Conservation (phyloP, 1,140 invertebrate genomes). For the Bombus terrestris region DNA sequence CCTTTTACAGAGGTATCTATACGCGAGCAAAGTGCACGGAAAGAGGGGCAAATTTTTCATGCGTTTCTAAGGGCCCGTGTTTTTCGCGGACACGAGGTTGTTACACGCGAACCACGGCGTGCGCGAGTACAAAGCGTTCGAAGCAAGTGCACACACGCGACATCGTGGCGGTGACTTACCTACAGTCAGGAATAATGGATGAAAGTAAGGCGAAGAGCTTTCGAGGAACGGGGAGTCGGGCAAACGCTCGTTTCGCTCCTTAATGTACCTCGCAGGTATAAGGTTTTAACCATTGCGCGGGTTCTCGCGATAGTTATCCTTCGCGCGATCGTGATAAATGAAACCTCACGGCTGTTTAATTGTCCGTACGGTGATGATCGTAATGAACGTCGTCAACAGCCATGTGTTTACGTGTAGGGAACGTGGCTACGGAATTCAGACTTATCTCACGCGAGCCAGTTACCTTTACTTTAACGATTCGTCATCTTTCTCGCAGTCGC, state of each 20-base stretch:
- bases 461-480: neutral
- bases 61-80: slow-evolving; percentile 1
- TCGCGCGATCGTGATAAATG: slow-evolving; percentile 57
- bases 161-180: slow-evolving; percentile 21
- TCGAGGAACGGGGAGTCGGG: slow-evolving; percentile 6
- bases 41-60: slow-evolving; percentile 24
- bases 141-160: slow-evolving; percentile 1
- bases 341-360: slow-evolving; percentile 54
- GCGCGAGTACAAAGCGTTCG: neutral
- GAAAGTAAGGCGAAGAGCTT: slow-evolving; percentile 56
- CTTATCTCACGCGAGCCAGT: neutral
- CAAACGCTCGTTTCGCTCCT: slow-evolving; percentile 31
- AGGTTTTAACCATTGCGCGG: too few species aligned
- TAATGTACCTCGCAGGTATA: too few species aligned
- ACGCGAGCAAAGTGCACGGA: neutral
- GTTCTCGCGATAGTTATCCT: slow-evolving; percentile 37
- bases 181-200: slow-evolving; percentile 60
- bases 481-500: neutral
- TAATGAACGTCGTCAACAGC: slow-evolving; percentile 50
- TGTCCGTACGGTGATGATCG: slow-evolving; percentile 47
- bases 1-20: neutral
- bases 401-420: neutral
- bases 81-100: neutral
- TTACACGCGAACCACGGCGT: neutral
- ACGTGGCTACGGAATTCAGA: neutral